Evolutionary conservation across 2,113 vertebrate species (phyloP), one percentile per base, ranked within the genome.

Genomic region (Glaucomys volans): DNA sequence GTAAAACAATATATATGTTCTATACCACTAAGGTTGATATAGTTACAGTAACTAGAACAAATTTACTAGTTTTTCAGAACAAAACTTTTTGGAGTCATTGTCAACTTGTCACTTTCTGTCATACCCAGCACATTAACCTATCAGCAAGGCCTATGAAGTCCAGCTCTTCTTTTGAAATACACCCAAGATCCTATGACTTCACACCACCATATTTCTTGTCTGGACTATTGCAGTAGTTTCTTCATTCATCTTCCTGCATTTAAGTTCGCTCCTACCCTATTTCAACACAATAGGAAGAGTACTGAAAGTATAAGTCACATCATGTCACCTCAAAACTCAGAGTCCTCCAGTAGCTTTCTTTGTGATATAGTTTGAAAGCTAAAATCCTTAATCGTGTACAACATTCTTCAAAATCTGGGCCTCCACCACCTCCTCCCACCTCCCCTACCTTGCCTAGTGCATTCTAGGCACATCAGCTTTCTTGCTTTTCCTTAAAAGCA

Each of bases 121-220:
- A 86, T 8, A 37, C 13, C 28, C 17, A n/a, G n/a, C n/a, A 84
- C 2, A 44, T 24, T 32, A 35, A 40, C 54, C 59, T 74, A 22
- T 67, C 44, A 81, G 47, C 17, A 77, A 81, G 77, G 2, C 16
- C 37, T 90, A 8, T 6, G 1, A 62, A 54, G 67, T 87, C 26
- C 40, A 90, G 44, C 13, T 92, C 32, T 42, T 82, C 69, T 67
- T 95, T 30, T 69, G 42, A 95, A 92, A 75, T 42, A 79, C 10
- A 75, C 52, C n/a, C 14, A 44, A 59, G 35, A 66, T 52, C 47
- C 40, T 50, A 42, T 5, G 12, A 83, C 1, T 79, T 64, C 59
- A 77, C 9, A 67, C 5, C 6, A 79, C 26, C 24, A 2, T 26
- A n/a, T 30, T 26, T 87, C 71, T 86, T 72, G 4, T 67, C 64